Evolutionary conservation across 2,888 invertebrate genomes (phyloP).

Genomic region (Epinotia brunnichana): DNA sequence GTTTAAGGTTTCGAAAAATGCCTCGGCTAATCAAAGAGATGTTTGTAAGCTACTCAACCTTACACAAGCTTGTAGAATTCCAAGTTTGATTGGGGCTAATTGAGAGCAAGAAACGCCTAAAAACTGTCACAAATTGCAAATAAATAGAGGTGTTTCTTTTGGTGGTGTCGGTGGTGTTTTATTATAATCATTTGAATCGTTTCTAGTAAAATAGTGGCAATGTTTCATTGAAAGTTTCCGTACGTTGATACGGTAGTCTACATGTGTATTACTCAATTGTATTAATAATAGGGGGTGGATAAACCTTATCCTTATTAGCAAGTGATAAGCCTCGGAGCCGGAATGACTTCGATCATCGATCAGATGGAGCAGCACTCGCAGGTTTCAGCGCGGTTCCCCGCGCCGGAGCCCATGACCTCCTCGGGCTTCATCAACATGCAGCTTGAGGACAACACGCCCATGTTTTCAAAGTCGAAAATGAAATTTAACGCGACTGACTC

Average conservation of each 20-base stretch:
- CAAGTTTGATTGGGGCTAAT: not conserved
- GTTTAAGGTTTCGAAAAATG: not conserved
- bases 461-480: slow-evolving; percentile 93
- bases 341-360: slow-evolving; percentile 92
- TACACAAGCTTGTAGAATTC: not conserved
- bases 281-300: slow-evolving; percentile 25
- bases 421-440: slow-evolving; percentile 83
- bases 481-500: slow-evolving; percentile 90
- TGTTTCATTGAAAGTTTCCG: not conserved
- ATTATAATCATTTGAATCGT: not conserved
- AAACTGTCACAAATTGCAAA: slow-evolving; percentile 19
- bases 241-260: not conserved
- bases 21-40: not conserved
- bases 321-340: slow-evolving; percentile 45
- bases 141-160: slow-evolving; percentile 26
- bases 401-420: slow-evolving; percentile 75
- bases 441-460: slow-evolving; percentile 89
- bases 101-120: not conserved
- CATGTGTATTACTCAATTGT: not conserved
- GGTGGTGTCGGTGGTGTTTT: too few species aligned
- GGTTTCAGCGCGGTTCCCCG: slow-evolving; percentile 68
- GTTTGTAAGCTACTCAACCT: not conserved
- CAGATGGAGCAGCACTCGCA: slow-evolving; percentile 92
- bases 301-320: slow-evolving; percentile 14
- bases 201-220: not conserved